Evolutionary conservation across 2,888 invertebrate species (phyloP), one percentile per base, ranked within the genome.

Genomic region (Lissocephala sabroskyi): DNA sequence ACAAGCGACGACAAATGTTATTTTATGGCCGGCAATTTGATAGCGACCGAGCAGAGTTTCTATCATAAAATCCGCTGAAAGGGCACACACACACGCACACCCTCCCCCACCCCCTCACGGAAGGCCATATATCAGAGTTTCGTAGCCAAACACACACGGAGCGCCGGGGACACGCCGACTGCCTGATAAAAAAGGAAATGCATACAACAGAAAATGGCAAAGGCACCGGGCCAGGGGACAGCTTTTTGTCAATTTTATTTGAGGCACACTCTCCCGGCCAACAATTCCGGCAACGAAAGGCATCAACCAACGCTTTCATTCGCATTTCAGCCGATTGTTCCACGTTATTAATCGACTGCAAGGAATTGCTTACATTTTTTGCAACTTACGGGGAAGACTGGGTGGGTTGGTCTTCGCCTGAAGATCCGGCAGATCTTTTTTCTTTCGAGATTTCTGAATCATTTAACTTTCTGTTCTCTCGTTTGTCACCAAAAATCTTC

Each of bases 241-340:
- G n/a, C n/a, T n/a, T n/a, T 60, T 60, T 60, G 60, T 60, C 60
- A 60, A 50, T 60, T 60, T 50, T 60, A 60, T 60, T 60, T 60
- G 61, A 49, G 56, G 49, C 46, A 45, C 45, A 41, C 26, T 45
- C 19, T 5, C 10, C 29, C 44, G 10, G n/a, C n/a, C n/a, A n/a
- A n/a, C n/a, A n/a, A n/a, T n/a, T n/a, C n/a, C n/a, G n/a, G n/a
- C n/a, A n/a, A n/a, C n/a, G n/a, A n/a, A n/a, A n/a, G n/a, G n/a
- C n/a, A n/a, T n/a, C n/a, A n/a, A n/a, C n/a, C n/a, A n/a, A n/a
- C n/a, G n/a, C n/a, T n/a, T n/a, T n/a, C n/a, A n/a, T n/a, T n/a
- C n/a, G n/a, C n/a, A n/a, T n/a, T n/a, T n/a, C n/a, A n/a, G n/a
- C n/a, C n/a, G n/a, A n/a, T n/a, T n/a, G n/a, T n/a, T n/a, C n/a